These are phyloP conservation scores for Lepidocyrtinus sp. DNA, from an alignment of 2,888 invertebrate species.

Conservation along the genomic window DNA sequence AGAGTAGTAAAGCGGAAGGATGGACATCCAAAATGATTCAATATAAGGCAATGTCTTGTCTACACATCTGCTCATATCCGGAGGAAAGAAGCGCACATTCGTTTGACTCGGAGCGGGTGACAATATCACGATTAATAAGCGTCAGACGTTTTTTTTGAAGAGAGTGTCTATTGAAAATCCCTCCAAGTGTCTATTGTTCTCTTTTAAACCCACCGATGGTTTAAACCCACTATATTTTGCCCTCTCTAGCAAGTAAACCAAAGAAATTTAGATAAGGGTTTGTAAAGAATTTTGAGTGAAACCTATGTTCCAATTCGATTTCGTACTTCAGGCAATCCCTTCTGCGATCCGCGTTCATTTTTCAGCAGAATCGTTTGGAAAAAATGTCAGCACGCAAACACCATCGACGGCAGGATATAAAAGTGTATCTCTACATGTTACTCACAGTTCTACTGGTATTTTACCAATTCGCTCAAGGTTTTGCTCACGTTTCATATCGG, in stretches of 20 bases:
- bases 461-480: not conserved
- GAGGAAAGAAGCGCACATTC: constrained; percentile 4
- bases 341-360: constrained; percentile 14
- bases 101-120: constrained; percentile 34
- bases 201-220: not conserved
- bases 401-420: not conserved
- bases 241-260: no score
- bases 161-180: not conserved
- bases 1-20: not conserved
- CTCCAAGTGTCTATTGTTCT: not conserved
- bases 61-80: constrained; percentile 4
- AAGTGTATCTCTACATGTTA: not conserved
- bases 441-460: no score
- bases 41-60: not conserved
- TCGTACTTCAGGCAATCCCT: constrained; percentile 12
- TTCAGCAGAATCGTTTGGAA: constrained; percentile 6
- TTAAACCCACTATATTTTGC: no score
- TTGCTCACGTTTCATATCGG: constrained; percentile 15
- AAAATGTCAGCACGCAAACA: constrained; percentile 17
- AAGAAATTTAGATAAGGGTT: not conserved
- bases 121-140: constrained; percentile 52
- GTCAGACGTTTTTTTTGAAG: constrained; percentile 19
- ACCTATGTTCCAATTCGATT: constrained; percentile 6
- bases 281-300: not conserved
- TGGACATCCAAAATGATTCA: not conserved